Evolutionary conservation across 2,113 vertebrate species (phyloP).

Genomic region (Gadus chalcogrammus): DNA sequence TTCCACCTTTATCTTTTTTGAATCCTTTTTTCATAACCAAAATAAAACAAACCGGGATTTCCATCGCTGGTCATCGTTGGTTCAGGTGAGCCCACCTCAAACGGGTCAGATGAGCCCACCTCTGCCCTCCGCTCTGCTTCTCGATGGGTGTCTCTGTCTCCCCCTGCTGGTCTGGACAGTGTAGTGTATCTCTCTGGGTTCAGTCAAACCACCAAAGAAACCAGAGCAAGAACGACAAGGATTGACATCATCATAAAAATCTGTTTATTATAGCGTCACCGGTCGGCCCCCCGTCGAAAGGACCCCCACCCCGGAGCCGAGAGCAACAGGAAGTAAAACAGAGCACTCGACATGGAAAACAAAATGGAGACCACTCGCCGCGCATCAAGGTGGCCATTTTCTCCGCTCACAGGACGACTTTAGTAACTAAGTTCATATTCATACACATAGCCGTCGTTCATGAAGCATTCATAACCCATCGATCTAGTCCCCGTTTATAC

Average conservation of each 20-base stretch:
- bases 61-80: too few species aligned
- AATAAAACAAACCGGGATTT: too few species aligned
- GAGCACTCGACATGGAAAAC: slow-evolving; percentile 17
- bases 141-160: slow-evolving; percentile 43
- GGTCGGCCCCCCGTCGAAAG: slow-evolving; percentile 47
- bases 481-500: background rate
- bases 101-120: too few species aligned
- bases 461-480: slow-evolving; percentile 46
- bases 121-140: too few species aligned
- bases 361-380: slow-evolving; percentile 7
- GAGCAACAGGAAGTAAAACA: slow-evolving; percentile 25
- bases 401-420: slow-evolving; percentile 30
- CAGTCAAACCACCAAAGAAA: background rate
- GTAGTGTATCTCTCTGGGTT: background rate
- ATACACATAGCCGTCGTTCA: slow-evolving; percentile 45
- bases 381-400: slow-evolving; percentile 38
- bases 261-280: slow-evolving; percentile 67
- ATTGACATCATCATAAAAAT: slow-evolving; percentile 58
- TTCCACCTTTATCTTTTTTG: too few species aligned
- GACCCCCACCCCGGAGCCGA: slow-evolving; percentile 34
- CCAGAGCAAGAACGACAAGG: background rate
- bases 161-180: slow-evolving; percentile 52
- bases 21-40: too few species aligned
- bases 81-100: too few species aligned
- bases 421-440: slow-evolving; percentile 36